A percentile compares a stretch with the other conserved stretches of the same genome.
These are phyloP conservation scores for Mustelus asterias DNA, from an alignment of 2,113 vertebrate genomes.

Conservation along the genomic window DNA sequence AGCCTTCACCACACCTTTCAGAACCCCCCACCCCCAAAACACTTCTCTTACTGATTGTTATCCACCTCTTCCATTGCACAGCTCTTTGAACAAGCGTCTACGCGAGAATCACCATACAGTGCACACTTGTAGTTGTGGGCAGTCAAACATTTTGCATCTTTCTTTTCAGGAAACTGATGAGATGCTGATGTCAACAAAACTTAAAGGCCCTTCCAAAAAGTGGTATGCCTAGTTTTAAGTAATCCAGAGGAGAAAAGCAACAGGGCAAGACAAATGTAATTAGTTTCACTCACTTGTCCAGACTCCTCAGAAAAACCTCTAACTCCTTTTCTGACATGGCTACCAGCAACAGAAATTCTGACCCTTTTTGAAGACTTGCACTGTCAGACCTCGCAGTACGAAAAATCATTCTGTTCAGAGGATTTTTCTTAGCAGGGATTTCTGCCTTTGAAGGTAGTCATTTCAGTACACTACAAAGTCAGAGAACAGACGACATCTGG, in stretches of 20 bases:
- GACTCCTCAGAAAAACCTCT: not conserved
- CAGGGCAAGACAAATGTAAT: not conserved
- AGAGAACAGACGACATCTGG: not conserved
- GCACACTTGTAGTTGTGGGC: not conserved
- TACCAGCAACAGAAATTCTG: not conserved
- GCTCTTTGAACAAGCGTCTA: not conserved
- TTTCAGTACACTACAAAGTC: not conserved
- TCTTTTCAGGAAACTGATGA: not conserved
- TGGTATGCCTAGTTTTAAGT: not conserved
- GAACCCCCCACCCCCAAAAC: not conserved
- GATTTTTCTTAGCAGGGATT: not conserved
- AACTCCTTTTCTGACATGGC: not conserved
- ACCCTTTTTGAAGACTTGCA: not conserved
- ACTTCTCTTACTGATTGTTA: not conserved
- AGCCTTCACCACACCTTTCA: slow-evolving; percentile 2
- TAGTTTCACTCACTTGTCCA: not conserved
- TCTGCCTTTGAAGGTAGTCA: not conserved
- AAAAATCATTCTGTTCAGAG: not conserved
- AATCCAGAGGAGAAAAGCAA: not conserved
- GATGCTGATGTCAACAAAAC: not conserved
- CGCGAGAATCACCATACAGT: not conserved
- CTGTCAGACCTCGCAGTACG: not conserved
- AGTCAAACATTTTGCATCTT: not conserved
- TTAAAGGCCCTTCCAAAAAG: not conserved
- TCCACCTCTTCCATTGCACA: not conserved